Conservation (phyloP, 2,113 vertebrate genomes). For the Puntigrus tetrazona region DNA sequence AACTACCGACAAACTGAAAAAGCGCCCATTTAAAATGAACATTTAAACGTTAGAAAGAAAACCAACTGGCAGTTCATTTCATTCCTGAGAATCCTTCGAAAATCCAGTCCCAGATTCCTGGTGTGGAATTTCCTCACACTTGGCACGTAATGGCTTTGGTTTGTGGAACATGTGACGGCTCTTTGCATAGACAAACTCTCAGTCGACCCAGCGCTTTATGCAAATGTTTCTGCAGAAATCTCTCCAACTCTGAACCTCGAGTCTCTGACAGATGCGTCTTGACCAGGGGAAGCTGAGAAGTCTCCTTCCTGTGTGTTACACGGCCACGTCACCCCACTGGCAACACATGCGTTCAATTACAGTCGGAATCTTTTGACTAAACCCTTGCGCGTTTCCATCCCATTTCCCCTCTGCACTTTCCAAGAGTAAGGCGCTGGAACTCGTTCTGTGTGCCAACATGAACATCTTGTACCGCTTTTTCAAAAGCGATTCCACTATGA, state of each 20-base stretch:
- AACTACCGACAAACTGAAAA: not conserved
- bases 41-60: not conserved
- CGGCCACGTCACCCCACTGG: conserved; percentile 37
- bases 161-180: not conserved
- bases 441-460: not conserved
- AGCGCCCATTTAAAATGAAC: not conserved
- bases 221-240: not conserved
- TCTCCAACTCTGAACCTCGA: not conserved
- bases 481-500: not conserved
- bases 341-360: conserved; percentile 47
- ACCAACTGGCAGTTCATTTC: not conserved
- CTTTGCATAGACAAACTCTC: conserved; percentile 34
- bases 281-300: not conserved
- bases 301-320: not conserved
- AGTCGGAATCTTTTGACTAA: conserved; percentile 2
- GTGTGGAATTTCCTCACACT: not conserved
- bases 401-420: conserved; percentile 29
- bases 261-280: not conserved
- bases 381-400: conserved; percentile 20
- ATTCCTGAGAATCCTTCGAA: not conserved
- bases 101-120: not conserved
- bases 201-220: not conserved
- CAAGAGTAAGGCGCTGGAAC: not conserved
- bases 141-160: not conserved
- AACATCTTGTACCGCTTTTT: not conserved